Evolutionary conservation across 2,113 vertebrate species (phyloP).

Genomic region (Bufo gargarizans): DNA sequence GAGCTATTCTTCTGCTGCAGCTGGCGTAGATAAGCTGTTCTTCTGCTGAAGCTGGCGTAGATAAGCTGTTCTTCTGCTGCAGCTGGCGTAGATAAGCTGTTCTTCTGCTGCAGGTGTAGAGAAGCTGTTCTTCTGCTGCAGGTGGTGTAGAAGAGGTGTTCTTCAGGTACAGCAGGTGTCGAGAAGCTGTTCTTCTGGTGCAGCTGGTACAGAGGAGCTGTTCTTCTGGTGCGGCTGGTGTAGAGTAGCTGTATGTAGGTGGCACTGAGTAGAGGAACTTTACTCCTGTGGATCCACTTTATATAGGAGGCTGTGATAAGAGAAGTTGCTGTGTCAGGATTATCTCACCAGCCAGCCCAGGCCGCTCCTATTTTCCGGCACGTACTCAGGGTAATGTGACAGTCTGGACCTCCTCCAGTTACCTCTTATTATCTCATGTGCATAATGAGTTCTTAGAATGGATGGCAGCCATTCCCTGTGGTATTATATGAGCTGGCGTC

Average conservation of each 20-base stretch:
- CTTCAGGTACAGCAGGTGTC: not conserved
- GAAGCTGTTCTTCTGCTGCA: not conserved
- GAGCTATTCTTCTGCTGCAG: not conserved
- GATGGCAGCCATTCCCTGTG: not conserved
- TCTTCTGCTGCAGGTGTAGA: not conserved
- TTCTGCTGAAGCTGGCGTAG: not conserved
- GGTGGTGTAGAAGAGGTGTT: not conserved
- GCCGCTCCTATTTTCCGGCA: constrained; percentile 40
- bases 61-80: not conserved
- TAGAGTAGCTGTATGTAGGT: no score
- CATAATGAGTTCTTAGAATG: not conserved
- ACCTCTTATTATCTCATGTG: not conserved
- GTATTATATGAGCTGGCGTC: not conserved
- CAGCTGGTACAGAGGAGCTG: not conserved
- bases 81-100: not conserved
- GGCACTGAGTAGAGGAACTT: not conserved
- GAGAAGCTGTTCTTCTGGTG: not conserved
- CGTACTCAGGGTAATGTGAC: constrained; percentile 17
- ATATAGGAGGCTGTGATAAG: constrained; percentile 18
- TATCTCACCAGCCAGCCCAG: constrained; percentile 16
- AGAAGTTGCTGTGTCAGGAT: constrained; percentile 6
- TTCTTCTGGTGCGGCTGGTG: not conserved
- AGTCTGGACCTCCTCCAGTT: not conserved
- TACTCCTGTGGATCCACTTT: not conserved
- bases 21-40: not conserved